Percentiles rank a stretch among this genome's conserved stretches.
Conservation (phyloP, 1,140 invertebrate species). For the Papilio xuthus region DNA sequence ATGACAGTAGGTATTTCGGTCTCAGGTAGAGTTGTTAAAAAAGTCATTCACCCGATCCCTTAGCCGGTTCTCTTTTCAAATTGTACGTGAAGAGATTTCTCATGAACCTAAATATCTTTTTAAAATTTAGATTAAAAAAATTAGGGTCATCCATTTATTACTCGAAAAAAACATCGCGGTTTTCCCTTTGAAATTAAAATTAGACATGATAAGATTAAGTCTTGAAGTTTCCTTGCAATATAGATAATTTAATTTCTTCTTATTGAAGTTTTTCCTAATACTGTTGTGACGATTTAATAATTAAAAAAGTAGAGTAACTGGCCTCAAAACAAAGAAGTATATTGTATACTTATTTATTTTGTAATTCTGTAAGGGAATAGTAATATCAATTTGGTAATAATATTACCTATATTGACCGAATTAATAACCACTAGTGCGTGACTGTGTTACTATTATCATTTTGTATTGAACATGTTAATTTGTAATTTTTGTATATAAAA, state of each 20-base stretch:
- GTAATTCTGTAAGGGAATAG: no score
- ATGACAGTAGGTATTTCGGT: conserved; percentile 12
- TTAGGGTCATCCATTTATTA: conserved; percentile 28
- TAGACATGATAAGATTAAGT: neutral
- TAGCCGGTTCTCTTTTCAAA: conserved; percentile 15
- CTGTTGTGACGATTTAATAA: neutral
- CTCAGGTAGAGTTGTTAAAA: conserved; percentile 39
- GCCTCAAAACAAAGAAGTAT: no score
- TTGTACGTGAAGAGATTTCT: conserved; percentile 16
- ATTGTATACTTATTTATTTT: no score
- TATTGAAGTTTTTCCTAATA: neutral
- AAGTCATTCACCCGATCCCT: conserved; percentile 42
- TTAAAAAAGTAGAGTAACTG: neutral
- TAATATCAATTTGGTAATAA: no score
- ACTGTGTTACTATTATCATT: neutral
- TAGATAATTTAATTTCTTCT: neutral
- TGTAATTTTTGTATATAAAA: neutral
- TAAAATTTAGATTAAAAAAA: conserved; percentile 1
- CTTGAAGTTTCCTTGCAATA: neutral
- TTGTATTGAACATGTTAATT: neutral
- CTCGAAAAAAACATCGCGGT: neutral
- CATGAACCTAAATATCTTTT: conserved; percentile 32
- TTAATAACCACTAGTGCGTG: neutral
- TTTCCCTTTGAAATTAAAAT: conserved; percentile 9
- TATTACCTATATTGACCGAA: neutral